Base-by-base conservation (phyloP, 2,888 invertebrate genomes). In the Diaphora mendica region DNA sequence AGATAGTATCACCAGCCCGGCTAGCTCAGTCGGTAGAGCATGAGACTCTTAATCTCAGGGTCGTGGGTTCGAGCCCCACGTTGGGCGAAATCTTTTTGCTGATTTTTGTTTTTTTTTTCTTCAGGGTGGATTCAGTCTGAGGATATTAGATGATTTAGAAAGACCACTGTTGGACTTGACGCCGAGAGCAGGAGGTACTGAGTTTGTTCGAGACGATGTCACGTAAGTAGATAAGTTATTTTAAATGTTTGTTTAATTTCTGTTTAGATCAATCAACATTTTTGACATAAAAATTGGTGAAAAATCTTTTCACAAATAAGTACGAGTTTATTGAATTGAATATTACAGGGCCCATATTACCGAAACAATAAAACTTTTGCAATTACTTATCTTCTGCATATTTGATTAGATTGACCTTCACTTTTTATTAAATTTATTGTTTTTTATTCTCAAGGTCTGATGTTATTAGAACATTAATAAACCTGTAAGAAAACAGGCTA, bases 81-180 rank as follows among this genome's bases (percentile, higher is more conserved):
- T 70, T 70, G 70, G 70, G 70, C 70, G 70, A 72, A 79, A 71
- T 68, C 59, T 82, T 88, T 90, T 90, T 89, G 87, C 11, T 66
- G 8, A 48, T 20, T 71, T 67, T 73, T 65, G 51, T 67, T 67
- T 74, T 69, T 78, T 84, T 77, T 84, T 81, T 76, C 93, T 81
- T 76, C 93, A 99, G 99, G 99, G 99, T 81, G 99, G 99, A 70
- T 99, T 98, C 91, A 97, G 97, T 87, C 94, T 99, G 75, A 98
- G 99, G 91, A 96, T 99, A 73, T 94, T 99, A 87, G 99, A 99
- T 91, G 96, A 97, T 75, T 95, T 98, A 81, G 98, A 99, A 89
- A 96, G 98, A 85, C 98, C 98, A 15, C 96, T 99, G 30, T 94
- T 98, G 85, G 98, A 98, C 90, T 96, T 98, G 85, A 99, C 98